A percentile compares a stretch with the other conserved stretches of the same genome.
These are phyloP conservation scores for Equus przewalskii DNA, from an alignment of 2,113 vertebrate species.

Conservation along the genomic window DNA sequence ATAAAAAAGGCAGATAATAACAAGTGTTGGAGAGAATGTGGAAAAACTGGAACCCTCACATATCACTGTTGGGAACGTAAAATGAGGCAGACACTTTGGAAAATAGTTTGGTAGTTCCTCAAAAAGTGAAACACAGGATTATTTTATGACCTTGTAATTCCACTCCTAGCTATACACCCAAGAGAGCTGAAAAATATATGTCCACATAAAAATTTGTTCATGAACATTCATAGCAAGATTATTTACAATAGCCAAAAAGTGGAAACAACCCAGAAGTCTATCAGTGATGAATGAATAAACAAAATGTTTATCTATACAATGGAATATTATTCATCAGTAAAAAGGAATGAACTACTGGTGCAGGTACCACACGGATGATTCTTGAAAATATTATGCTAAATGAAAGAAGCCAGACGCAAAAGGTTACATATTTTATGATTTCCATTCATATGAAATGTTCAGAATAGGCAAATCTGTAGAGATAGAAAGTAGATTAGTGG, in stretches of 20 bases:
- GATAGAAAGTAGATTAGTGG: not conserved
- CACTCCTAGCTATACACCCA: not conserved
- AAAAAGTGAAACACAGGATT: conserved; percentile 9
- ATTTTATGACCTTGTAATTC: not conserved
- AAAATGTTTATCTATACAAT: not conserved
- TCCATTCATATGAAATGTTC: not conserved
- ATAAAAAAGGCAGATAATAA: not conserved
- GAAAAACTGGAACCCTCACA: not conserved
- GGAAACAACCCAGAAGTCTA: not conserved
- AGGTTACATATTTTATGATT: not conserved
- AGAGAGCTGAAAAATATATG: not conserved
- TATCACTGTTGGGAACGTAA: not conserved
- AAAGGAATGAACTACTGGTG: not conserved
- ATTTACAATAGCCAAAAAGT: not conserved
- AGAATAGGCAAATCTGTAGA: not conserved
- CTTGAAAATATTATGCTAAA: not conserved
- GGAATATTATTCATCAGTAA: not conserved
- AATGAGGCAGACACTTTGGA: not conserved
- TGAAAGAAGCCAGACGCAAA: not conserved
- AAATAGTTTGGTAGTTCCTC: not conserved
- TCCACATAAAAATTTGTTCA: not conserved
- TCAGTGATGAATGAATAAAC: not conserved
- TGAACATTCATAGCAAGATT: not conserved
- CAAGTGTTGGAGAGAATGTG: not conserved
- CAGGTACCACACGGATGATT: not conserved